Base-by-base conservation (phyloP, 2,797 vertebrate genomes). In the Phrynocephalus vlangalii region DNA sequence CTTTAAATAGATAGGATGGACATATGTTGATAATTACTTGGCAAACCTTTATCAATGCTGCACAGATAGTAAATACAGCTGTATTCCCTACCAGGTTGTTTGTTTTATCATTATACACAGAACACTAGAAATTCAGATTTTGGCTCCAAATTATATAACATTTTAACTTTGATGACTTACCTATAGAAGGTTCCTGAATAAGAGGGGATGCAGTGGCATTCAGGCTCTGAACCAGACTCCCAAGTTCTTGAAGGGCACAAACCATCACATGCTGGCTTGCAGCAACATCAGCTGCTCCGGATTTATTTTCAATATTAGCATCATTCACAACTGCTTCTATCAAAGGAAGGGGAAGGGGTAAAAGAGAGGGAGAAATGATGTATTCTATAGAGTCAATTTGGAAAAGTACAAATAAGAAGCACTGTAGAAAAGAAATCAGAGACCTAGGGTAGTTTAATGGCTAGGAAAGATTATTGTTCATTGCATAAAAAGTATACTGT, bases 261-360 rank as follows among this genome's bases (percentile, higher is more conserved):
- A 99, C 99, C 99, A 99, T 99, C 44, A 99, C 98, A 0, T 99
- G 99, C 94, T 99, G 99, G 95, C 98, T 99, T 87, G 99, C 98
- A 30, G 99, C 98, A 9, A 99, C 98, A 79, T 99, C 99, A 0
- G 98, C 97, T 20, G 98, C 97, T 26, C 98, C 98, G 0, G 97
- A 97, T 91, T 98, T 99, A 94, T 98, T 99, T 94, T 99, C 99
- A 33, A 97, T 97, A 75, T 97, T 99, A 66, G 98, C 96, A 91
- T 99, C 99, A 84, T 98, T 99, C 95, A 99, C 98, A 33, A 99
- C 98, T 0, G 98, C 97, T 95, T 99, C 99, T 99, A 96, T 52
- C 95, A 92, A 85, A 68, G 11, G 11, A 28, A 33, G 38, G 38
- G 15, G 38, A 24, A 6, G 20, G 30, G 44, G 10, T 5, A 20